phyloP scores from a whole-genome alignment of 2,888 invertebrate genomes.

The Acanthopleura granulata region DNA sequence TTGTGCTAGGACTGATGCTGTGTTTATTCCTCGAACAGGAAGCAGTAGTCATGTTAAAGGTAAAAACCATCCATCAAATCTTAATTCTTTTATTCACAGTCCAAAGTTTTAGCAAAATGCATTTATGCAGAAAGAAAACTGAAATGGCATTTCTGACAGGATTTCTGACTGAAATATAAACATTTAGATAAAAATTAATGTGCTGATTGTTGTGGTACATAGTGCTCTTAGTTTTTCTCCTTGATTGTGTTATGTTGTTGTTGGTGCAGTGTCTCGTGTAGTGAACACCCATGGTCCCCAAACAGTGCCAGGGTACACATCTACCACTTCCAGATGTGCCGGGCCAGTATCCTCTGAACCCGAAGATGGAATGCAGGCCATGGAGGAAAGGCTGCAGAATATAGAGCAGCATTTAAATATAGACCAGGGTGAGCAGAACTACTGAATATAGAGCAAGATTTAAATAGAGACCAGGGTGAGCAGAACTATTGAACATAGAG shows the following conservation, averaged over 20 bases:
- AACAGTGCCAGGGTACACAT: constrained; percentile 28
- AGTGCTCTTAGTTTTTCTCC: too few species aligned
- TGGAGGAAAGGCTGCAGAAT: constrained; percentile 79
- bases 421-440: too few species aligned
- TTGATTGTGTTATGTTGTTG: not conserved
- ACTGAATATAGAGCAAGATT: too few species aligned
- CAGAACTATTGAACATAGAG: too few species aligned
- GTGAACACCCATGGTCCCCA: constrained; percentile 70
- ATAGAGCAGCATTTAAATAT: constrained; percentile 76
- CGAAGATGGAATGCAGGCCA: constrained; percentile 69
- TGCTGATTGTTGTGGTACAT: too few species aligned
- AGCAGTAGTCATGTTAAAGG: constrained; percentile 86
- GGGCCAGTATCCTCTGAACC: constrained; percentile 4
- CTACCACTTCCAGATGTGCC: not conserved
- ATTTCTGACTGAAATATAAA: not conserved
- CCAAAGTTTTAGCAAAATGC: too few species aligned
- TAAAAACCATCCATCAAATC: constrained; percentile 54
- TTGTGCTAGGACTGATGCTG: constrained; percentile 84
- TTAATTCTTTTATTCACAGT: too few species aligned
- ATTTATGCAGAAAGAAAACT: not conserved
- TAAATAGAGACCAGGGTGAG: too few species aligned
- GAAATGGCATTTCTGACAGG: too few species aligned
- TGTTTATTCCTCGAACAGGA: constrained; percentile 79
- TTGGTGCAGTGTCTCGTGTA: constrained; percentile 47
- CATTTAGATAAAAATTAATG: not conserved